Evolutionary conservation across 2,797 vertebrate genomes (phyloP), one percentile per base, ranked within the genome.

Genomic region (Tapirus indicus): DNA sequence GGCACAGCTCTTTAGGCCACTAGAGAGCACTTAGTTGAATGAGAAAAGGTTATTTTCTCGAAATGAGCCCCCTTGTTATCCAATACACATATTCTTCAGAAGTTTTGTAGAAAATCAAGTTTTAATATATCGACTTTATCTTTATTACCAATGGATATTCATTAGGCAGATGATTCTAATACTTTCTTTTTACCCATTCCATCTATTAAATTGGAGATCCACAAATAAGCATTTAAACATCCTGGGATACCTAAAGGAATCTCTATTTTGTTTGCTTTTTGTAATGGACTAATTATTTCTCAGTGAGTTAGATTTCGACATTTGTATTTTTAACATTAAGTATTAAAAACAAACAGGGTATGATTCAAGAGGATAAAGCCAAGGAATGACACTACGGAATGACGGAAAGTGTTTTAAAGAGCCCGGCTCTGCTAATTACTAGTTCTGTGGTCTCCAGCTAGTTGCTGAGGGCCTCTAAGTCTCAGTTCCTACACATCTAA

Each of bases 101-200:
- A 38, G 12, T 69, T 97, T 66, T 82, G 32, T 64, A 58, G 82
- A 47, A 94, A 95, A 96, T 52, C 10, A 77, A 47, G 66, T 77
- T 94, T 92, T 69, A 92, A 27, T 56, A 91, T 86, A 82, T 35
- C 41, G 44, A 95, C 86, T 92, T 94, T 92, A 66, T 93, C 68
- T 64, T 92, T 91, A 90, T 60, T 66, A 49, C 47, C 54, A 86
- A 18, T 56, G 78, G 41, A 25, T 96, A 54, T 78, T 79, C 58
- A 80, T 79, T 86, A 88, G 72, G 56, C 38, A 78, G 77, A 91
- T 60, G 20, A 95, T 41, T 85, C 54, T 88, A 75, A 91, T 77
- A 87, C 20, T 64, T 78, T 72, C 69, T 82, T 95, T 78, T 82
- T 47, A 68, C 54, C 7, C 27, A 13, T 47, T 62, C 32, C 72